Conservation (phyloP, 92 coral and sea anemone genomes). For the Anthopleura xanthogrammica region DNA sequence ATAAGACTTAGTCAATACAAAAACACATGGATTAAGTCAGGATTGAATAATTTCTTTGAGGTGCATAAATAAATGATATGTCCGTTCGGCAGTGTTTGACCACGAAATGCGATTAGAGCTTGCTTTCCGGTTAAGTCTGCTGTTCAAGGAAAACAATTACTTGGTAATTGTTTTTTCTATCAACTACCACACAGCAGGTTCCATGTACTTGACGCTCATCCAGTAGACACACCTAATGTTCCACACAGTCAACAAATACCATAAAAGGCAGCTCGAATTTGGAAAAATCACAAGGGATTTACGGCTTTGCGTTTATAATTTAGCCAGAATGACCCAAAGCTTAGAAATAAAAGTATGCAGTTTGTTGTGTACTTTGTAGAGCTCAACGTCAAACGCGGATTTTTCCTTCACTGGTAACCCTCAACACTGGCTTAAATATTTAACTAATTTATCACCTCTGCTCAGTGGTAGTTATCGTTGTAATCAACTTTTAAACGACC, state of each 20-base stretch:
- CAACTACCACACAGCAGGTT: slow-evolving; percentile 30
- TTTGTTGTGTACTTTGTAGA: slow-evolving; percentile 11
- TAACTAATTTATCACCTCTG: slow-evolving; percentile 28
- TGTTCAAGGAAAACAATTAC: slow-evolving; percentile 29
- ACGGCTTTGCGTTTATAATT: neutral
- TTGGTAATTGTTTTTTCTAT: slow-evolving; percentile 42
- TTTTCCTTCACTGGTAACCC: neutral
- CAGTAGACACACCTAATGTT: slow-evolving; percentile 25
- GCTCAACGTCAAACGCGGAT: slow-evolving; percentile 6
- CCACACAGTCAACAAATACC: slow-evolving; percentile 18
- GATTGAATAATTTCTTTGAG: neutral
- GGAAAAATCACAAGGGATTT: neutral
- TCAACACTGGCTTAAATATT: slow-evolving; percentile 4
- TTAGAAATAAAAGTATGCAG: neutral
- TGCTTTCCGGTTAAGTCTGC: slow-evolving; percentile 23
- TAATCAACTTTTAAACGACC: neutral
- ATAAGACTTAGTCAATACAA: slow-evolving; percentile 14
- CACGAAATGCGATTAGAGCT: slow-evolving; percentile 22
- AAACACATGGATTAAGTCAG: neutral
- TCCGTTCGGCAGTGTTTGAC: neutral
- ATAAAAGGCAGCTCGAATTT: slow-evolving; percentile 17
- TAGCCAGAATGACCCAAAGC: neutral
- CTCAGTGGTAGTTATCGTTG: slow-evolving; percentile 5
- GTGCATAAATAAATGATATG: neutral
- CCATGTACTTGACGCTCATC: neutral